Evolutionary conservation across 2,113 vertebrate species (phyloP).

Genomic region (Brevimyrus niger): DNA sequence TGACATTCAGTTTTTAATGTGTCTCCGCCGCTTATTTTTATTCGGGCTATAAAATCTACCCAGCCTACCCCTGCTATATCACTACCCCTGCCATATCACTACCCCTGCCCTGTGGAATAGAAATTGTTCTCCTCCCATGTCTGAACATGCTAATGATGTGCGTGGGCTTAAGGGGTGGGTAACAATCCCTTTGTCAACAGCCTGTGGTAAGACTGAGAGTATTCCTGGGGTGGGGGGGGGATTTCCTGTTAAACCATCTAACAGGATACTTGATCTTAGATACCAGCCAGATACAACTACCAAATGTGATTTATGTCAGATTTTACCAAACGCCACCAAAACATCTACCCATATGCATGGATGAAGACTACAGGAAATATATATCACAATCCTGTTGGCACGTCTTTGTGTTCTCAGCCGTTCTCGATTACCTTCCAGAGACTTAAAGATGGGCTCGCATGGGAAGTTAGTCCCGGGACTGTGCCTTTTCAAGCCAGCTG

Average conservation of each 20-base stretch:
- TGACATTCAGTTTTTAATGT: neutral
- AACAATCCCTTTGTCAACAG: constrained; percentile 9
- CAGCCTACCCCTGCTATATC: neutral
- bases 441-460: neutral
- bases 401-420: neutral
- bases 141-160: constrained; percentile 5
- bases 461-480: neutral
- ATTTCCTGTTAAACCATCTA: neutral
- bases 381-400: neutral
- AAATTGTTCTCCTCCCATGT: neutral
- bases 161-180: neutral
- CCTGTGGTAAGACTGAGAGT: neutral
- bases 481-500: neutral
- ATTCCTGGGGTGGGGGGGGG: neutral
- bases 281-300: neutral
- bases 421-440: neutral
- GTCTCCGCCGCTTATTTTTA: neutral
- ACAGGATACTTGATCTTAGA: neutral
- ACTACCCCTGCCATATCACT: neutral
- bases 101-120: neutral
- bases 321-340: neutral
- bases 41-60: neutral
- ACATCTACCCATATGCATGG: neutral
- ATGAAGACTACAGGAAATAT: neutral
- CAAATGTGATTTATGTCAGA: neutral